These are phyloP conservation scores for Nemapogon koenigi DNA, from an alignment of 2,888 invertebrate genomes.

Conservation along the genomic window DNA sequence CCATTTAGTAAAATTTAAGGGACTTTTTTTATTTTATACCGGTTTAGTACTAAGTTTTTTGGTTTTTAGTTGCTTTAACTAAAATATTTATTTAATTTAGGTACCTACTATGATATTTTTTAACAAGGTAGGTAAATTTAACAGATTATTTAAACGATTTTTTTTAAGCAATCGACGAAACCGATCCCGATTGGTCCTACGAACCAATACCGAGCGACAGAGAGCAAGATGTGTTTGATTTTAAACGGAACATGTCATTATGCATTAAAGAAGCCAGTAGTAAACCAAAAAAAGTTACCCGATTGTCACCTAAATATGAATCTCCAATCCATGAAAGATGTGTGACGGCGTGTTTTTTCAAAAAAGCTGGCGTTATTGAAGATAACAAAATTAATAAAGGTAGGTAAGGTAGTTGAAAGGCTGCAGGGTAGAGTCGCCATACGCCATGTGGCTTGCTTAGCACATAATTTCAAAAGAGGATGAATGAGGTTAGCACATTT, in stretches of 20 bases:
- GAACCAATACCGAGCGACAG: slow-evolving; percentile 35
- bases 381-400: slow-evolving; percentile 48
- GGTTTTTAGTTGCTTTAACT: no score
- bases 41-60: no score
- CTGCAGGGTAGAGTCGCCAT: not conserved
- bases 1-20: no score
- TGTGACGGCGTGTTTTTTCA: slow-evolving; percentile 49
- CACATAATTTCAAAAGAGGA: no score
- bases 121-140: no score
- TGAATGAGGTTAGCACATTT: no score
- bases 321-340: slow-evolving; percentile 52
- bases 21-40: no score
- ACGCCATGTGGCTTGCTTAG: not conserved
- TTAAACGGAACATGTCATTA: slow-evolving; percentile 48
- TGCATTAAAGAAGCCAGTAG: slow-evolving; percentile 47
- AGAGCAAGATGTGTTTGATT: slow-evolving; percentile 31
- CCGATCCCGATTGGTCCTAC: slow-evolving; percentile 63
- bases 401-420: slow-evolving; percentile 16
- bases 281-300: slow-evolving; percentile 33
- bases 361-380: slow-evolving; percentile 41
- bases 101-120: no score
- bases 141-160: no score
- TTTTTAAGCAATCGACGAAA: slow-evolving; percentile 2
- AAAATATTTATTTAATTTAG: no score
- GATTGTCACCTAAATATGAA: slow-evolving; percentile 39